Conservation (phyloP, 2,113 vertebrate species). For the Pseudopipra pipra region DNA sequence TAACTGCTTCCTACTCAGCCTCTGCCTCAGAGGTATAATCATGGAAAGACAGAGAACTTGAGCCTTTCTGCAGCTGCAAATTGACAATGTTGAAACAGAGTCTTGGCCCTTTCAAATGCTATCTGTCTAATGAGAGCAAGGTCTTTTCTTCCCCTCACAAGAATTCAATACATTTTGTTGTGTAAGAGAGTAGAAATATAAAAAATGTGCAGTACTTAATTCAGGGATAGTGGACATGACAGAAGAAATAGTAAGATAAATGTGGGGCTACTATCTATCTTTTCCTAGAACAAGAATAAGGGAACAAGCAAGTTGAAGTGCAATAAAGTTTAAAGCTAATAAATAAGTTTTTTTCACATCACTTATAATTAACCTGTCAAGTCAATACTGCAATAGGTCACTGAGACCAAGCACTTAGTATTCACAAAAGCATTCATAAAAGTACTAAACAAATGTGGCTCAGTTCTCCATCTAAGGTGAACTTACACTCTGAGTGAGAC, state of each 20-base stretch:
- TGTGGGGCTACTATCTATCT: not conserved
- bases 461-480: not conserved
- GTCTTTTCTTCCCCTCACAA: not conserved
- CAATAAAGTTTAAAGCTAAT: not conserved
- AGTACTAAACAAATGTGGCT: not conserved
- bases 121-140: slow-evolving; percentile 26
- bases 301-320: not conserved
- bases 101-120: slow-evolving; percentile 26
- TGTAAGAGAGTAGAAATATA: not conserved
- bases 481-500: not conserved
- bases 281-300: slow-evolving; percentile 19
- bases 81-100: not conserved
- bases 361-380: slow-evolving; percentile 23
- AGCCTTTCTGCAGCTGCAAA: slow-evolving; percentile 14
- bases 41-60: not conserved
- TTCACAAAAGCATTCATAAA: not conserved
- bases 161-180: not conserved
- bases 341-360: not conserved
- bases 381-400: not conserved
- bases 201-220: not conserved
- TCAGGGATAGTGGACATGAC: not conserved
- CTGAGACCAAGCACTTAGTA: not conserved
- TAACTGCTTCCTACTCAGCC: slow-evolving; percentile 43
- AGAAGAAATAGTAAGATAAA: slow-evolving; percentile 14
- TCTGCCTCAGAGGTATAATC: slow-evolving; percentile 36